phyloP scores from a whole-genome alignment of 2,888 invertebrate species.

The Odontomyia ornata region DNA sequence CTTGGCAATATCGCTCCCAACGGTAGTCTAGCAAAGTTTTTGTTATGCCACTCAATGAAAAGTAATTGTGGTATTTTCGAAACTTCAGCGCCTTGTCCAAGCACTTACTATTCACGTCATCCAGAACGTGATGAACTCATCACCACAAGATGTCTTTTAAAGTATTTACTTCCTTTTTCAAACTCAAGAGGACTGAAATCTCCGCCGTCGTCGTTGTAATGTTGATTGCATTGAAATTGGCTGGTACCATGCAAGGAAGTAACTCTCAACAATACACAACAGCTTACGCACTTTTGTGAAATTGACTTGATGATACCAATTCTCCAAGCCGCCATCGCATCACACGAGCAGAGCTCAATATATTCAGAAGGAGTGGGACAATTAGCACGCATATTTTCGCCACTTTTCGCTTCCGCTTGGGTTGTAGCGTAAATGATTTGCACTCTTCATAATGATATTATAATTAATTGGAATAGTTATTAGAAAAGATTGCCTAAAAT shows the following conservation, averaged over 20 bases:
- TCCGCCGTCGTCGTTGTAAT: slow-evolving; percentile 13
- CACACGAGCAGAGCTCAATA: neutral
- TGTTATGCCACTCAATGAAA: slow-evolving; percentile 24
- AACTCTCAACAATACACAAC: neutral
- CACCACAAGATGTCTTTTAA: slow-evolving; percentile 27
- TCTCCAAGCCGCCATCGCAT: neutral
- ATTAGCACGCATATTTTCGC: neutral
- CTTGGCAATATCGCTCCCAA: slow-evolving; percentile 8
- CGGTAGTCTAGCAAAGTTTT: neutral
- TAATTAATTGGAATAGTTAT: neutral
- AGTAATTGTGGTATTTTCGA: slow-evolving; percentile 22
- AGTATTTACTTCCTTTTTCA: slow-evolving; percentile 35
- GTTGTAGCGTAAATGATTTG: neutral
- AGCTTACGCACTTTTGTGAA: neutral
- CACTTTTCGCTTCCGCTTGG: neutral
- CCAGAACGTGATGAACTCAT: slow-evolving; percentile 17
- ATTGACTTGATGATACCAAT: neutral
- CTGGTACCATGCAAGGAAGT: slow-evolving; percentile 28
- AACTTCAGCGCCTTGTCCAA: neutral
- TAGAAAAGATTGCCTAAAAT: neutral
- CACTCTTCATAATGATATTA: neutral
- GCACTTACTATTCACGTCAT: neutral
- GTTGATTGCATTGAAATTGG: slow-evolving; percentile 22
- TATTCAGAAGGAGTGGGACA: neutral
- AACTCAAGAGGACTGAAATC: slow-evolving; percentile 15